Base-by-base conservation (phyloP, 2,888 invertebrate species). In the Lochmaea crataegi region DNA sequence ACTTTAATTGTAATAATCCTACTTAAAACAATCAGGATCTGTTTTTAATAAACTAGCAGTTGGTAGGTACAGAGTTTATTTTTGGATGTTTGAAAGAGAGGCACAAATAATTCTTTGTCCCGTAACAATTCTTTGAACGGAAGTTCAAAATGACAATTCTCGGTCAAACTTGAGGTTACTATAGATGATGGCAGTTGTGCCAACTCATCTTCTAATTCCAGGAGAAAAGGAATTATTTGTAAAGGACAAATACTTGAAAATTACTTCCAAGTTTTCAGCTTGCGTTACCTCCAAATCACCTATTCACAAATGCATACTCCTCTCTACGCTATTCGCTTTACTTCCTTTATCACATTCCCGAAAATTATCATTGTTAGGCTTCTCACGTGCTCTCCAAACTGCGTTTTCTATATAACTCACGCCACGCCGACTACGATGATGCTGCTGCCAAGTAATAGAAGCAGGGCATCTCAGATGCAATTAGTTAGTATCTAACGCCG, bases 351-450 rank as follows among this genome's bases (percentile, higher is more conserved):
- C 4, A 32, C 58, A 58, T 58, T 32, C 14, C 42, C 41, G 11
- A 53, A 11, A 53, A 53, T 53, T 68, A 65, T 67, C 60, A 58
- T 81, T 80, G 79, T 76, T 75, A 81, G 75, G 79, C 81, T 73
- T 73, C 76, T 80, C 70, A 70, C 70, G 70, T 64, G 64, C 64
- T 70, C 10, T n/a, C 56, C 64, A 70, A 86, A 76, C 90, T 88
- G 81, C 87, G 86, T 78, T 74, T 65, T 71, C 71, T 65, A 65
- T 74, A 74, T 70, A 70, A 70, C 70, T 70, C 70, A 70, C 70
- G 70, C 64, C 48, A 65, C n/a, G 64, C 64, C 45, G 57, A 45
- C 70, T 64, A 32, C 70, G 57, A 70, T 45, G 64, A 65, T 53
- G 69, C 53, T 53, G 69, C 53, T 64, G 56, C 56, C 42, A 69